A percentile compares a stretch with the other conserved stretches of the same genome.
phyloP scores from a whole-genome alignment of 64 coral and sea anemone genomes.

The Hydrozoanthus tunicans region DNA sequence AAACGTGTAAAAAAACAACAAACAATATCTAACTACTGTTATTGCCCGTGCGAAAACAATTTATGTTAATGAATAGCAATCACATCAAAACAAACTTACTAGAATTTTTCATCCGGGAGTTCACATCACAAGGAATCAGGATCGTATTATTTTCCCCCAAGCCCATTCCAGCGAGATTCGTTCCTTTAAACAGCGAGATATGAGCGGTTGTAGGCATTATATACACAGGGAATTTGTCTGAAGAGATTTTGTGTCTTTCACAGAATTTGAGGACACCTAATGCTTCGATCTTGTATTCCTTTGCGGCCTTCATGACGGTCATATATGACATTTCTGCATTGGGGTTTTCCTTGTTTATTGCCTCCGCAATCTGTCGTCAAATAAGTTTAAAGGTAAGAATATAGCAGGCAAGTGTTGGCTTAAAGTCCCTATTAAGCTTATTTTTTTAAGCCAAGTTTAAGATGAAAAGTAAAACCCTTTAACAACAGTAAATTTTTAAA shows the following conservation, averaged over 20 bases:
- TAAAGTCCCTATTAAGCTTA: too few species aligned
- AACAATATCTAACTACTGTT: too few species aligned
- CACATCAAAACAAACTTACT: not conserved
- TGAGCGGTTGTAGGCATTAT: constrained; percentile 52
- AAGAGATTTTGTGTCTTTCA: not conserved
- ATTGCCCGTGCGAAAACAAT: too few species aligned
- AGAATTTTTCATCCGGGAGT: constrained; percentile 50
- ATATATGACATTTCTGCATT: constrained; percentile 12
- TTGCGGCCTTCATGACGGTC: constrained; percentile 46
- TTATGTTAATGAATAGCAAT: too few species aligned
- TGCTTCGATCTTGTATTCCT: constrained; percentile 60
- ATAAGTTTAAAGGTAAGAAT: too few species aligned
- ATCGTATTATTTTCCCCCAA: constrained; percentile 34
- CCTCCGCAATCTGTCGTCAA: constrained; percentile 29
- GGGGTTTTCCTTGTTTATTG: constrained; percentile 5
- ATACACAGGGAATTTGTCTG: constrained; percentile 39
- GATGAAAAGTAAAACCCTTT: too few species aligned
- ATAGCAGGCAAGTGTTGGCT: too few species aligned
- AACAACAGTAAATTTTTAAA: too few species aligned
- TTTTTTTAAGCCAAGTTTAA: too few species aligned
- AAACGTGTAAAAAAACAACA: too few species aligned
- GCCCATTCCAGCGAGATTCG: constrained; percentile 45
- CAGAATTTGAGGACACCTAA: constrained; percentile 53
- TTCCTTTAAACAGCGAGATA: constrained; percentile 61
- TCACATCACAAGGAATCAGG: constrained; percentile 44